Evolutionary conservation across 2,797 vertebrate genomes (phyloP).

Genomic region (Cirrhinus mrigala): DNA sequence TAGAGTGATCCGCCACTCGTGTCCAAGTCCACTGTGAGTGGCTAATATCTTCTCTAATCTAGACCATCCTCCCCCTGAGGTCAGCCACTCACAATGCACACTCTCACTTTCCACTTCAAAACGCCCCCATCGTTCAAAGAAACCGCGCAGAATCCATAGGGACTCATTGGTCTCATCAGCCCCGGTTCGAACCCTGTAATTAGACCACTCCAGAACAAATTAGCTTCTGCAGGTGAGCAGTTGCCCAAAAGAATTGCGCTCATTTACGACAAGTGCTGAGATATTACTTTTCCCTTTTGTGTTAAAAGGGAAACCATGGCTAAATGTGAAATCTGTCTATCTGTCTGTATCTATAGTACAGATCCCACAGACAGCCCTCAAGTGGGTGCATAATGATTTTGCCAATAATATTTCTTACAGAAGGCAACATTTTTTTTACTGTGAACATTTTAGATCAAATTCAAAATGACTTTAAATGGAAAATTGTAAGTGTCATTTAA

Average conservation of each 20-base stretch:
- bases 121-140: constrained; percentile 7
- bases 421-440: not conserved
- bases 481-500: not conserved
- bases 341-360: not conserved
- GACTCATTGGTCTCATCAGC: constrained; percentile 38
- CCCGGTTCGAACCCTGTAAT: constrained; percentile 42
- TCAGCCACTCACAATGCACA: constrained; percentile 9
- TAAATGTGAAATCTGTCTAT: not conserved
- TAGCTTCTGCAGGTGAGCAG: constrained; percentile 33
- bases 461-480: constrained; percentile 4
- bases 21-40: not conserved
- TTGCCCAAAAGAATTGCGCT: constrained; percentile 38
- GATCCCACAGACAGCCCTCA: not conserved
- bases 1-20: not conserved
- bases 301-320: not conserved
- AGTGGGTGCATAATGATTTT: not conserved
- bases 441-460: not conserved
- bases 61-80: not conserved
- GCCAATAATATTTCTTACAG: not conserved
- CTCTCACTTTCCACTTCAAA: constrained; percentile 27
- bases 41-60: constrained; percentile 25
- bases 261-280: not conserved
- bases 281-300: not conserved
- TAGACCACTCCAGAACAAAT: constrained; percentile 50
- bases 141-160: constrained; percentile 37